phyloP scores from a whole-genome alignment of 2,888 invertebrate genomes.

The Himalopsyche kuldschensis region DNA sequence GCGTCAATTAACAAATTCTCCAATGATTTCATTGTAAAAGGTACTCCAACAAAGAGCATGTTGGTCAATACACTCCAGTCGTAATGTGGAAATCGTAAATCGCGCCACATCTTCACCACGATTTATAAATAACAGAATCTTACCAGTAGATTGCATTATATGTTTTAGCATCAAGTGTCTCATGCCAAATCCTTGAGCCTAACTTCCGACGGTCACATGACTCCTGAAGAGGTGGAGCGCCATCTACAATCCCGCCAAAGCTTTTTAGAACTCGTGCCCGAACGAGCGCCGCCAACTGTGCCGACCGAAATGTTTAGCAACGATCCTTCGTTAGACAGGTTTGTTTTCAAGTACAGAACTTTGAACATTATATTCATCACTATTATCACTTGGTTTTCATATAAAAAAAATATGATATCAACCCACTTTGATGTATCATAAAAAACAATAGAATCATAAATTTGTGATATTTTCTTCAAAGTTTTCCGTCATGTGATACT shows the following conservation, averaged over 20 bases:
- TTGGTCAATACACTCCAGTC: too few relatives aligned
- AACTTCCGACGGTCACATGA: slow-evolving; percentile 81
- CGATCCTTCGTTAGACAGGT: slow-evolving; percentile 87
- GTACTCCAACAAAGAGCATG: too few relatives aligned
- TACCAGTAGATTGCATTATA: background rate
- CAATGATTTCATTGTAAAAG: too few relatives aligned
- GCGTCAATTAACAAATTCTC: too few relatives aligned
- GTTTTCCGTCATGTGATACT: background rate
- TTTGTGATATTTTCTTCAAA: background rate
- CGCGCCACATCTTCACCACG: too few relatives aligned
- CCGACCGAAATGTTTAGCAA: slow-evolving; percentile 95
- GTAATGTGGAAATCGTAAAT: too few relatives aligned
- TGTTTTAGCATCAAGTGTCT: slow-evolving; percentile 57
- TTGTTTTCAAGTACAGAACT: slow-evolving; percentile 38
- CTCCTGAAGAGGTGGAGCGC: slow-evolving; percentile 87
- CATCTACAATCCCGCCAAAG: slow-evolving; percentile 84
- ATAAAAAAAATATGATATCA: too few relatives aligned
- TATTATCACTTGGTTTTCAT: background rate
- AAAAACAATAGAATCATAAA: slow-evolving; percentile 19
- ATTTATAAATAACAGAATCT: too few relatives aligned
- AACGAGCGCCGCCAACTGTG: slow-evolving; percentile 85
- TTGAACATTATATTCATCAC: too few relatives aligned
- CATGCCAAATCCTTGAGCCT: slow-evolving; percentile 57
- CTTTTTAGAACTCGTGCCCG: slow-evolving; percentile 77
- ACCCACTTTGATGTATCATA: too few relatives aligned